Base-by-base conservation (phyloP, 1,140 invertebrate genomes). In the Gerris buenoi region DNA sequence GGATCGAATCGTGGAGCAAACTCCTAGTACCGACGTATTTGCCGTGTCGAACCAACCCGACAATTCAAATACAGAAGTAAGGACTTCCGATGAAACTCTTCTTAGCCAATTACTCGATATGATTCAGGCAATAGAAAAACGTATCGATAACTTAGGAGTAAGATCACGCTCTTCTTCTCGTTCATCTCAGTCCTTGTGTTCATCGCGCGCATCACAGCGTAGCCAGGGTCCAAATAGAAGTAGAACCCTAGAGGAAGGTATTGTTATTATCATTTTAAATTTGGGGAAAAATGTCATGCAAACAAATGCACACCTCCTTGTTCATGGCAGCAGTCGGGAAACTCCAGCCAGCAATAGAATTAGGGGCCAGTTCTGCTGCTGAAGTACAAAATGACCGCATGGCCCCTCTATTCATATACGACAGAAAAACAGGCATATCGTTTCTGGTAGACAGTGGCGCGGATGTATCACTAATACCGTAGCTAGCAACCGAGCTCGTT, bases 401-500 rank as follows among this genome's bases (percentile, higher is more conserved):
- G 3, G 2, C 3, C 22, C 5, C 3, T 14, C 22, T 60, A 25
- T n/a, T 25, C 23, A n/a, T 25, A 13, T 14, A 2, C 23, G 15
- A 60, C 23, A 60, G 5, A 25, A 10, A n/a, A 3, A 5, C 15
- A 60, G 23, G 15, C 3, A 3, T 25, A 25, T 3, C 2, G 22
- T n/a, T 13, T 27, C 5, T 25, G 25, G 25, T 13, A 26, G 18
- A 63, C 18, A 63, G 25, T 27, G 61, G 61, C n/a, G 18, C 5
- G 25, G 18, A 23, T 63, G 25, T 23, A 23, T 63, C 25, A 13
- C 22, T 23, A 63, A 27, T 18, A 63, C 61, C 5, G 33, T 18
- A 63, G 25, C 61, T 13, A 14, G 84, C 82, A 18, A 81, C 69
- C 58, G 85, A 78, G 3, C 84, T 83, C 0, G 82, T 76, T 72